Evolutionary conservation across 1,140 invertebrate species (phyloP), one percentile per base, ranked within the genome.

Genomic region (Helicoverpa zea): DNA sequence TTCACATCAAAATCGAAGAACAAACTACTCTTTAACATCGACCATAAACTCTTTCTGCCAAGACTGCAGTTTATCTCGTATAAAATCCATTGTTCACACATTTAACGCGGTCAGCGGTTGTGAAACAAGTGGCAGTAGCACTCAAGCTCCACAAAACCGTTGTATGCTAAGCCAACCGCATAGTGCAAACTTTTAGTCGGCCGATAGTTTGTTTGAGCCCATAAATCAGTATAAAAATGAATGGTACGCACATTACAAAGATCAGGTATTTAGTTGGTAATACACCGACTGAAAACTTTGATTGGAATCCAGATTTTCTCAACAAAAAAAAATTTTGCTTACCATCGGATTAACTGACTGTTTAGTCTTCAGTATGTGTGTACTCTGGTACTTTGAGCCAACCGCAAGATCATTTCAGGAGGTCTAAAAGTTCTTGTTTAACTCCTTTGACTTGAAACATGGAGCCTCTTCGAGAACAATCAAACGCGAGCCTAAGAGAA

Each of bases 371-470:
- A 23, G 23, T 23, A n/a, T n/a, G 23, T 23, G 23, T 23, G 23
- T 23, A 23, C 23, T 23, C 23, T 1, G 23, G 23, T 23, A 23
- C 23, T 23, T 23, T 23, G 2, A 23, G 23, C 47, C 66, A 56
- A 68, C 75, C 63, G 13, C 47, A 66, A 54, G 51, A 66, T 54
- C 58, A 54, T 47, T 77, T 64, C 47, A 52, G 29, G 7, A 3
- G 23, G 43, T 23, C 64, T 64, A 66, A 11, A 58, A 9, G 9
- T 35, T 29, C 16, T 23, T 54, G 64, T 59, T 79, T 70, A 23
- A 79, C 35, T 79, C 43, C 52, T 68, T 66, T 68, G 63, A 56
- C 54, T 63, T 76, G 23, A 43, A 52, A 72, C 49, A 30, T 14
- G 49, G 18, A 52, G 68, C 68, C 47, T 51, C 49, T 49, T 52